Evolutionary conservation across 2,797 vertebrate genomes (phyloP).

Genomic region (Malacoraja senta): DNA sequence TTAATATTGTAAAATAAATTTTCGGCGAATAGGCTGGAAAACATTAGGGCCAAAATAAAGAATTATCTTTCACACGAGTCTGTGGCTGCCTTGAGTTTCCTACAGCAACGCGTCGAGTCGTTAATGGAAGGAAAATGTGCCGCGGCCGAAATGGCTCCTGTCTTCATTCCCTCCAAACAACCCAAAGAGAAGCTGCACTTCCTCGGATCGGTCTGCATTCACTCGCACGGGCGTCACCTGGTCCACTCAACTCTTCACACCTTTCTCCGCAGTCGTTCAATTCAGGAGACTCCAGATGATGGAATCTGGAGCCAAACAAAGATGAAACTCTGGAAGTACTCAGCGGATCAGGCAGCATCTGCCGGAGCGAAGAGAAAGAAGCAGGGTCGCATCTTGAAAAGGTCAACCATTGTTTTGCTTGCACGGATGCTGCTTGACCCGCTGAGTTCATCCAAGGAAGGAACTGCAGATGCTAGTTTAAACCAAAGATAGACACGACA

Average conservation of each 20-base stretch:
- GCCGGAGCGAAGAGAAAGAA: too few relatives aligned
- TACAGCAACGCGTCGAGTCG: not conserved
- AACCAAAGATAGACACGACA: too few relatives aligned
- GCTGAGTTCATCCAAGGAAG: too few relatives aligned
- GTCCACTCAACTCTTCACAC: not conserved
- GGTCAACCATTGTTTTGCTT: too few relatives aligned
- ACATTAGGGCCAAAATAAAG: conserved; percentile 2
- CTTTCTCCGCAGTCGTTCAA: not conserved
- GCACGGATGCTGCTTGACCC: too few relatives aligned
- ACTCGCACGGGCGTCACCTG: not conserved
- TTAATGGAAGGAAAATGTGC: not conserved
- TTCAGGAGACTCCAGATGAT: too few relatives aligned
- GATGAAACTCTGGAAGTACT: too few relatives aligned
- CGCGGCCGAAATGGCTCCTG: not conserved
- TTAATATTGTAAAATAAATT: conserved; percentile 30
- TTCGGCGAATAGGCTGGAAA: not conserved
- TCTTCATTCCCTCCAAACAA: not conserved
- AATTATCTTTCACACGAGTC: not conserved
- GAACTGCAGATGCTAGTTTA: too few relatives aligned
- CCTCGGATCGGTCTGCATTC: not conserved
- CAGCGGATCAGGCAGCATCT: too few relatives aligned
- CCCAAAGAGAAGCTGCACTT: not conserved
- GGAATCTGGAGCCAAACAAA: too few relatives aligned
- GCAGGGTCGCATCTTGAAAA: too few relatives aligned
- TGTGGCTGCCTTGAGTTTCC: not conserved